A percentile compares a stretch with the other conserved stretches of the same genome.
These are phyloP conservation scores for Malthinus seriepunctatus DNA, from an alignment of 2,888 invertebrate genomes.

Conservation along the genomic window DNA sequence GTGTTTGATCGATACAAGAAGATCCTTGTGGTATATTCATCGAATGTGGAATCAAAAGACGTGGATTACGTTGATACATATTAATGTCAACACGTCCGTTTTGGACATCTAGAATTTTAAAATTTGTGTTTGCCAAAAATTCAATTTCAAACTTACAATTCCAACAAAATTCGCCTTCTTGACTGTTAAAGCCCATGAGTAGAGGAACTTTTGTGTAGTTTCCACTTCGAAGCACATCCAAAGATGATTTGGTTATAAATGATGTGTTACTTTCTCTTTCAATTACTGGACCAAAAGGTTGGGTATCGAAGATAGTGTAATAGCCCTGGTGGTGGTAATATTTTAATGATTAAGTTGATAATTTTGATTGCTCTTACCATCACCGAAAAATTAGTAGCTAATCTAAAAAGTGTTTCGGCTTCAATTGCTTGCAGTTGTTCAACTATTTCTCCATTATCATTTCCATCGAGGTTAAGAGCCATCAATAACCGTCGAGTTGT, in stretches of 20 bases:
- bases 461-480: constrained; percentile 24
- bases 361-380: no score
- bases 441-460: constrained; percentile 24
- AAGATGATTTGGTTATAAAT: no score
- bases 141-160: neutral
- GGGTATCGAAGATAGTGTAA: neutral
- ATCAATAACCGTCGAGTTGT: constrained; percentile 27
- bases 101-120: neutral
- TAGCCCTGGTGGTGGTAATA: no score
- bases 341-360: no score
- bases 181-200: constrained; percentile 5
- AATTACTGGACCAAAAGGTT: no score
- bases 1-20: neutral
- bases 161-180: constrained; percentile 5
- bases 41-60: neutral
- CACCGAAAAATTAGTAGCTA: neutral
- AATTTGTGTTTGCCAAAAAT: neutral
- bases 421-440: constrained; percentile 29
- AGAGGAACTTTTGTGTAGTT: constrained; percentile 8
- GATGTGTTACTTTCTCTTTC: no score
- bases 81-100: neutral
- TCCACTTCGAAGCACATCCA: no score
- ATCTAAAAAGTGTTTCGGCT: constrained; percentile 2
- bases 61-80: neutral
- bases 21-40: neutral